Conservation (phyloP, 2,797 vertebrate genomes). For the Myotis planiceps region DNA sequence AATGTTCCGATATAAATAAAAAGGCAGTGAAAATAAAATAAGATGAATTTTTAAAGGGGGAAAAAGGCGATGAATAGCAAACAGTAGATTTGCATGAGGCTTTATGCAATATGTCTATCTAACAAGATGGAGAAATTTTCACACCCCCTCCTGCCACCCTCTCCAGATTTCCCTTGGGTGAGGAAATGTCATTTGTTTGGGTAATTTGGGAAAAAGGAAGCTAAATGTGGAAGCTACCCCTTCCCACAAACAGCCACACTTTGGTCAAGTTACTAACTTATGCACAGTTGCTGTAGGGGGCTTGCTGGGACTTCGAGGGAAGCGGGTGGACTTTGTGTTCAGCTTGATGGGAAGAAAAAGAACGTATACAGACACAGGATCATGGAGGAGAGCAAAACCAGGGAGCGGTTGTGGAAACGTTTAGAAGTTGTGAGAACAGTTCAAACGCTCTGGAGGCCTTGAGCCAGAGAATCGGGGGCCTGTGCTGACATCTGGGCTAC, state of each 20-base stretch:
- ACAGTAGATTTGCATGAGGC: not conserved
- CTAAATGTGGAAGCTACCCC: not conserved
- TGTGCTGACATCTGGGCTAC: not conserved
- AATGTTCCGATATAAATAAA: not conserved
- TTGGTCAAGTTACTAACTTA: not conserved
- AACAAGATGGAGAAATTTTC: not conserved
- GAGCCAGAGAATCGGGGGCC: not conserved
- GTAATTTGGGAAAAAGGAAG: not conserved
- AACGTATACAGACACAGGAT: not conserved
- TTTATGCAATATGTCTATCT: not conserved
- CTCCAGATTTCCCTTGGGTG: not conserved
- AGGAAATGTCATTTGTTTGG: not conserved
- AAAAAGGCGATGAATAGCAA: not conserved
- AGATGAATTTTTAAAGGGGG: not conserved
- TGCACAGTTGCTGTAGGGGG: fast-evolving
- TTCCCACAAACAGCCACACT: fast-evolving
- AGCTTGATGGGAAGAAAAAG: not conserved
- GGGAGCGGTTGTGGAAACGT: not conserved
- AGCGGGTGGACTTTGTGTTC: not conserved
- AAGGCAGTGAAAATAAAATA: not conserved
- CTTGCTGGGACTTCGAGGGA: not conserved
- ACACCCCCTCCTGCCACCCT: not conserved
- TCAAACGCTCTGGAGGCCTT: not conserved
- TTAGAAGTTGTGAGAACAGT: not conserved
- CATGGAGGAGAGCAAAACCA: not conserved